Base-by-base conservation (phyloP, 2,113 vertebrate species). In the Poeciliopsis retropinna region DNA sequence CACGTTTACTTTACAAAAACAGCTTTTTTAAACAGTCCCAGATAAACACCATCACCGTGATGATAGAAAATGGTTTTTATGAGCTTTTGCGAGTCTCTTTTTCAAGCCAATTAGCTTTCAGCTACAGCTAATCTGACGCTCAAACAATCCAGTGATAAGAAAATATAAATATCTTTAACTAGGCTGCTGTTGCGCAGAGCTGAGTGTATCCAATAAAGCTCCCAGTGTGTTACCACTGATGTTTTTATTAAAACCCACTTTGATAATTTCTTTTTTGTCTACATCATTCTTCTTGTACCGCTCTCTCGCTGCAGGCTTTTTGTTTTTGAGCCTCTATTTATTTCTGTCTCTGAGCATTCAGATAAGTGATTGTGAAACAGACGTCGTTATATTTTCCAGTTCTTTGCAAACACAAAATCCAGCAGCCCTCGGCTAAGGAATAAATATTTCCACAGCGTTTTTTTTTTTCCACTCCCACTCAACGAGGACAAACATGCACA, bases 311-410 rank as follows among this genome's bases (percentile, higher is more conserved):
- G 51, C 30, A 63, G 72, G 67, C 54, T 28, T 37, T 44, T 57
- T 44, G 28, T 37, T 44, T 57, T 57, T 41, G 39, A n/a, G 57
- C 44, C 22, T 3, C 4, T 30, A 70, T 76, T 63, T 72, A 25
- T 76, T 80, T 66, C 62, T 64, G 28, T 68, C 47, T 71, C 68
- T 47, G 65, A 82, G 62, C 76, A 31, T 22, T 39, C 57, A 72
- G 67, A 86, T 80, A 83, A 80, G 76, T 69, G 73, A 79, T 83
- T 70, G 81, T 69, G 72, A 83, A 88, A 76, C 69, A 82, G 74
- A 60, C 75, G 64, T 72, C 75, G 60, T 70, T 79, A 83, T 78
- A 57, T 82, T 81, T 80, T 60, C n/a, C 39, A 64, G 39, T 54
- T 76, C 60, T 79, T 64, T 75, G 64, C 66, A 76, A 88, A 85